phyloP scores from a whole-genome alignment of 1,140 invertebrate genomes.

The Trigoniulus corallinus region DNA sequence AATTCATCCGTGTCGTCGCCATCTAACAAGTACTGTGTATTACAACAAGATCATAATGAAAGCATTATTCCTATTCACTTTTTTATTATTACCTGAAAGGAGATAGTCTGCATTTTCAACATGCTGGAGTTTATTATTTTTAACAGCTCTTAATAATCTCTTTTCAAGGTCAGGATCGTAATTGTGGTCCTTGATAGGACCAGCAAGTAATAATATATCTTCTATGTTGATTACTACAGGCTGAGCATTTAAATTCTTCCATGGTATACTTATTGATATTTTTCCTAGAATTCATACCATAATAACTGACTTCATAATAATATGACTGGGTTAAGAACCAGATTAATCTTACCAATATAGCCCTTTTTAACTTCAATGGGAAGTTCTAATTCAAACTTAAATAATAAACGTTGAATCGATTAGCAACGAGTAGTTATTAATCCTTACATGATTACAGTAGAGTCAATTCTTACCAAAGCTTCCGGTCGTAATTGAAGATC shows the following conservation, averaged over 20 bases:
- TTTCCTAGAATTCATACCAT: slow-evolving; percentile 24
- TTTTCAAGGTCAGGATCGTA: slow-evolving; percentile 60
- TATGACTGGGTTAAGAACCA: background rate
- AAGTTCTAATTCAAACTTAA: slow-evolving; percentile 57
- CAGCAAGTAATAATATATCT: slow-evolving; percentile 54
- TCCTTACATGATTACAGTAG: background rate
- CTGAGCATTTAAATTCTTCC: slow-evolving; percentile 50
- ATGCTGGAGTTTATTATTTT: slow-evolving; percentile 43
- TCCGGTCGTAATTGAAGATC: slow-evolving; percentile 61
- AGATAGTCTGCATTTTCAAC: too few relatives aligned
- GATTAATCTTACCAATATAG: slow-evolving; percentile 42
- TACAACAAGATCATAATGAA: background rate
- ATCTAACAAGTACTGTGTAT: background rate
- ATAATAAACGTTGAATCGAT: slow-evolving; percentile 16
- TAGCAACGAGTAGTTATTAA: background rate
- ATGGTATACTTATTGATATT: slow-evolving; percentile 56
- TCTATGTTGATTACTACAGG: slow-evolving; percentile 49
- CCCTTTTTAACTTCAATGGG: slow-evolving; percentile 66
- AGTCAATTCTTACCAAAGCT: slow-evolving; percentile 48
- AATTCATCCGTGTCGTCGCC: slow-evolving; percentile 1
- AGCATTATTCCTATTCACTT: too few relatives aligned
- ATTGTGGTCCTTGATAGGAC: slow-evolving; percentile 44
- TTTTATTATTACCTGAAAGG: too few relatives aligned
- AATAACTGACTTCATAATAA: background rate
- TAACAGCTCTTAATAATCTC: slow-evolving; percentile 48